Evolutionary conservation across 2,888 invertebrate genomes (phyloP).

Genomic region (Apamea monoglypha): DNA sequence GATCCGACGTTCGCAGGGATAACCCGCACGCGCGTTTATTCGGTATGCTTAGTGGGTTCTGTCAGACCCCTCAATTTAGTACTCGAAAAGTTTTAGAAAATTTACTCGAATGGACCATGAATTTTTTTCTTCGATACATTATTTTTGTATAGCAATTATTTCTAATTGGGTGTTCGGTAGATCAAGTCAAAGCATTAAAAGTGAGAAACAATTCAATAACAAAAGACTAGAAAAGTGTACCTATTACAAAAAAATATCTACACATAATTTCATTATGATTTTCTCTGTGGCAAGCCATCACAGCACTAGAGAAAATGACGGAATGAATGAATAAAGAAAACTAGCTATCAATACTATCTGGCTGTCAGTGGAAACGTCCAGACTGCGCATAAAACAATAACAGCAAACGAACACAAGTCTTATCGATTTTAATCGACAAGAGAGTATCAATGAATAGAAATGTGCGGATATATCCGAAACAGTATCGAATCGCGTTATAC

Average conservation of each 20-base stretch:
- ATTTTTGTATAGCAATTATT: conserved; percentile 17
- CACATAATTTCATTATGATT: background rate
- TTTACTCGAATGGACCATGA: conserved; percentile 29
- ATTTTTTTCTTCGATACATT: conserved; percentile 28
- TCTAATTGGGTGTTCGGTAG: conserved; percentile 6
- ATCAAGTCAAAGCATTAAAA: background rate
- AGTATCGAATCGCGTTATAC: conserved; percentile 60
- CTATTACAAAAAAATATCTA: background rate
- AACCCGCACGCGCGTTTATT: conserved; percentile 77
- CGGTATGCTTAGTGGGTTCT: conserved; percentile 75
- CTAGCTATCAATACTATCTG: background rate
- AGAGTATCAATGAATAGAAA: conserved; percentile 53
- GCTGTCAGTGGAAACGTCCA: background rate
- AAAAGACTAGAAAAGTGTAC: background rate
- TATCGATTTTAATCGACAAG: conserved; percentile 41
- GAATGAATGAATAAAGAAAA: background rate
- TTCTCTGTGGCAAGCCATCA: background rate
- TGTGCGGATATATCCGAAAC: conserved; percentile 38
- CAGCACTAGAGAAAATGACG: background rate
- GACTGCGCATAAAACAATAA: conserved; percentile 28
- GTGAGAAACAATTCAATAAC: background rate
- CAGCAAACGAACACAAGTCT: conserved; percentile 31
- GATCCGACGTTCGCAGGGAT: conserved; percentile 53
- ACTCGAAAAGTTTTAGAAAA: conserved; percentile 43
- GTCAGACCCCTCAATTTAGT: conserved; percentile 61